These are phyloP conservation scores for Drosophila nebulosa DNA, from an alignment of 1,140 invertebrate genomes.

Conservation along the genomic window DNA sequence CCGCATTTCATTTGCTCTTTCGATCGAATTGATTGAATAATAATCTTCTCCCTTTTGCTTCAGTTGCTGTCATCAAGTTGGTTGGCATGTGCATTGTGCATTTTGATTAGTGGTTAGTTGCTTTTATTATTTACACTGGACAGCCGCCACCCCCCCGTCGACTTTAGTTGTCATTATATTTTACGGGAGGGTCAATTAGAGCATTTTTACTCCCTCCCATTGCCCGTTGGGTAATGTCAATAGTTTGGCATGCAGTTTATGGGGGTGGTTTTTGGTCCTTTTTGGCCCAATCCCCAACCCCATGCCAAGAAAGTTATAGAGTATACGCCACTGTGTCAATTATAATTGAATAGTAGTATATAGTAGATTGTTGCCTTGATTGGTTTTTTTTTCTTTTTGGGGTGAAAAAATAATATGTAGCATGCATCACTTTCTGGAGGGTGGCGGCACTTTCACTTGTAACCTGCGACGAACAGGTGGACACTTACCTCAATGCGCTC, in stretches of 20 bases:
- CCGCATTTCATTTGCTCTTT: neutral
- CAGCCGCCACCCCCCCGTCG: neutral
- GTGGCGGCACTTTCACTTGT: slow-evolving; percentile 43
- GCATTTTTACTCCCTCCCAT: slow-evolving; percentile 15
- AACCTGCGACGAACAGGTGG: neutral
- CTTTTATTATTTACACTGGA: slow-evolving; percentile 6
- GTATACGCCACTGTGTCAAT: slow-evolving; percentile 36
- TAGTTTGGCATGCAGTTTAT: slow-evolving; percentile 26
- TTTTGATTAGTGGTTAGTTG: slow-evolving; percentile 33
- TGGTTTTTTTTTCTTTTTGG: slow-evolving; percentile 14
- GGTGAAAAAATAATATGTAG: neutral
- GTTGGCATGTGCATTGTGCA: slow-evolving; percentile 22
- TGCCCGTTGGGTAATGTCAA: slow-evolving; percentile 28
- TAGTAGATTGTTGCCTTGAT: slow-evolving; percentile 13
- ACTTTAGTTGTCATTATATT: neutral
- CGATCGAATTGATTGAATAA: neutral
- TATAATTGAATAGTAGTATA: slow-evolving; percentile 36
- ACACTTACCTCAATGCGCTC: slow-evolving; percentile 84
- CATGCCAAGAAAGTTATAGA: slow-evolving; percentile 22
- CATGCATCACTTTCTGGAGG: slow-evolving; percentile 2
- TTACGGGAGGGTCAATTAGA: neutral
- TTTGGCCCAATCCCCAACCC: too few relatives aligned
- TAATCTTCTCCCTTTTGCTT: slow-evolving; percentile 24
- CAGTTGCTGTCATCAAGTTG: slow-evolving; percentile 16
- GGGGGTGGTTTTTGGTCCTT: slow-evolving; percentile 25